Percentiles rank a stretch among this genome's conserved stretches.
These are phyloP conservation scores for Lasioglossum lativentre DNA, from an alignment of 2,888 invertebrate genomes.

Conservation along the genomic window DNA sequence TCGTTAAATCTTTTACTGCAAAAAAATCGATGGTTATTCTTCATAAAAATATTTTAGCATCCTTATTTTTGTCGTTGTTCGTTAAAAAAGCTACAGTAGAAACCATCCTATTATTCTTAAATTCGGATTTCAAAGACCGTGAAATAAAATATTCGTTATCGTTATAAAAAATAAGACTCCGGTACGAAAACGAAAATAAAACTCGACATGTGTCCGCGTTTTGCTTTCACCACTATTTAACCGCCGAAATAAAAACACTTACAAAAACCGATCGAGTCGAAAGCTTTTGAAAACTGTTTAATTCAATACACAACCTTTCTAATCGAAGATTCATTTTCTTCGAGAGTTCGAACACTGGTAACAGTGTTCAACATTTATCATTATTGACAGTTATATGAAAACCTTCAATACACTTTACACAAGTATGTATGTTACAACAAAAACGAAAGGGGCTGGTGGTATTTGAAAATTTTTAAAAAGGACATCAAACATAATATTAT, in stretches of 20 bases:
- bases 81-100: not conserved
- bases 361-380: slow-evolving; percentile 21
- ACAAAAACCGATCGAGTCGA: slow-evolving; percentile 9
- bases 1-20: not conserved
- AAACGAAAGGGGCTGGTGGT: not conserved
- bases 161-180: slow-evolving; percentile 7
- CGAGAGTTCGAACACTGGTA: slow-evolving; percentile 8
- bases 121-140: not conserved
- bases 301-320: slow-evolving; percentile 20
- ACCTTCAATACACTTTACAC: slow-evolving; percentile 15
- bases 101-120: not conserved
- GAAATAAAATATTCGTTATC: not conserved
- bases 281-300: not conserved
- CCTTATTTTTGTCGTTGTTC: not conserved
- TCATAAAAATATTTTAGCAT: too few species aligned
- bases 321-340: slow-evolving; percentile 18
- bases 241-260: not conserved
- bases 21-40: not conserved
- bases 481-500: not conserved
- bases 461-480: not conserved
- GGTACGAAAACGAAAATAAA: slow-evolving; percentile 41
- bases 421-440: slow-evolving; percentile 20
- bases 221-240: not conserved
- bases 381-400: slow-evolving; percentile 20
- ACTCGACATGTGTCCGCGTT: not conserved